phyloP scores from a whole-genome alignment of 2,888 invertebrate genomes.

The Agonopterix arenella region DNA sequence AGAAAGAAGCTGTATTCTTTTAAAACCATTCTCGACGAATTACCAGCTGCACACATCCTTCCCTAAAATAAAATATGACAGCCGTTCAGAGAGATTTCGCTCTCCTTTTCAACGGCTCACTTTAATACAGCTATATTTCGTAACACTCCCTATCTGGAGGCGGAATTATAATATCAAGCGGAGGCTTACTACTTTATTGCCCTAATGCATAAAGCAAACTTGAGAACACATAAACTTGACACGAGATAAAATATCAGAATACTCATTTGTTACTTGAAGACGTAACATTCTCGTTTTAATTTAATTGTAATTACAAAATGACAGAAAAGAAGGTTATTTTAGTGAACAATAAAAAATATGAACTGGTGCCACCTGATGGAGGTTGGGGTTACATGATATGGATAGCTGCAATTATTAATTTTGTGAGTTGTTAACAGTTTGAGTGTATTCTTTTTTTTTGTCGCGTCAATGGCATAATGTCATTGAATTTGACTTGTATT shows the following conservation, averaged over 20 bases:
- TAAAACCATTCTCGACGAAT: no score
- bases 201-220: constrained; percentile 5
- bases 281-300: constrained; percentile 1
- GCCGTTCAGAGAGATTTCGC: constrained; percentile 3
- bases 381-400: constrained; percentile 84
- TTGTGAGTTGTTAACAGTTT: constrained; percentile 64
- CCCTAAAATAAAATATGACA: neutral
- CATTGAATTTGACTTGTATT: no score
- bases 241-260: neutral
- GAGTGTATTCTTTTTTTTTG: neutral
- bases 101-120: neutral
- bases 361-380: constrained; percentile 76
- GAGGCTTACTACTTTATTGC: constrained; percentile 7
- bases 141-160: constrained; percentile 4
- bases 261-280: neutral
- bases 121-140: constrained; percentile 5
- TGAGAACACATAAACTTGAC: neutral
- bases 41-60: no score
- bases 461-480: no score
- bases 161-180: constrained; percentile 5
- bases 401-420: constrained; percentile 74
- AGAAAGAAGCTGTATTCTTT: no score
- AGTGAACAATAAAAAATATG: constrained; percentile 29
- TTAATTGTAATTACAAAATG: constrained; percentile 20
- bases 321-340: constrained; percentile 19